Base-by-base conservation (phyloP, 2,797 vertebrate genomes). In the Neosilurus hyrtlii region DNA sequence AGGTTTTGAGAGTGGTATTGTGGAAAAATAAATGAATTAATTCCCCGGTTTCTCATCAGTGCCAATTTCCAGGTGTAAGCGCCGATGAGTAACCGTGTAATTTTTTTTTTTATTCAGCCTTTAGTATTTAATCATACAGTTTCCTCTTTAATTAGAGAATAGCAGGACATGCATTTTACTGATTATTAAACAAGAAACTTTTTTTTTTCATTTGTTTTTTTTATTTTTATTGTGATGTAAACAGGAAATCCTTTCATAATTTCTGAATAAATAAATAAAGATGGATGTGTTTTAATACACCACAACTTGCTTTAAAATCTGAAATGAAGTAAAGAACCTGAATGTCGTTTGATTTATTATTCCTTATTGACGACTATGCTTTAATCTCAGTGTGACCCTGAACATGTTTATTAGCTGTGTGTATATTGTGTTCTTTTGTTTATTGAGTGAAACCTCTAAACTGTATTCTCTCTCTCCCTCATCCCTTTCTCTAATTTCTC, bases 351-450 rank as follows among this genome's bases (percentile, higher is more conserved):
- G 54, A 3, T 12, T 59, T 59, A 14, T 77, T n/a, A 16, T 16
- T 77, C 61, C 0, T 2, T 49, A 16, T 1, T 49, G 37, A 77
- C 51, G 14, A 22, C 22, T 51, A 3, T 35, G 24, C 26, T 68
- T 65, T 81, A 68, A 75, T 83, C 78, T 56, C 1, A 5, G 77
- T 81, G 77, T 76, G 73, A 78, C 16, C 18, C 24, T 5, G 83
- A 75, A n/a, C 83, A 88, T 93, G 91, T 91, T 85, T 93, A 92
- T 93, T 91, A 89, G 88, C 80, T 15, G 20, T 61, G 79, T 93
- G 92, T 93, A 86, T 94, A 94, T 93, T 93, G 87, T 83, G 87
- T 84, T 88, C 56, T 24, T 8, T 78, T 83, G 87, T 89, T 88
- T 91, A 93, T 93, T 92, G 89, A 93, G 92, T 93, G 88, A 67